Base-by-base conservation (phyloP, 2,888 invertebrate species). In the Chromoteleia sp. region DNA sequence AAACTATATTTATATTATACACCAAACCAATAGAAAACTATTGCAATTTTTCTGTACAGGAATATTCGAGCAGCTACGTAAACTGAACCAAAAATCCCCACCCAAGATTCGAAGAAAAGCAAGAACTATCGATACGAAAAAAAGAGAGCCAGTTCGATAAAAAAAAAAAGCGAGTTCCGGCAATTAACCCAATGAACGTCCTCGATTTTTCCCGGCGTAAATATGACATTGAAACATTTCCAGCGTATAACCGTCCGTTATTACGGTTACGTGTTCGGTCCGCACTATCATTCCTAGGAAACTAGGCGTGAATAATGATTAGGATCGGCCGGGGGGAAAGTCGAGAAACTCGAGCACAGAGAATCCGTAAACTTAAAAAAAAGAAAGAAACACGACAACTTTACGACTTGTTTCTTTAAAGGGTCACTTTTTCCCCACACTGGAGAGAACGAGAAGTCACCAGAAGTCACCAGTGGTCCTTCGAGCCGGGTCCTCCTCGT, bases 241-340 rank as follows among this genome's bases (percentile, higher is more conserved):
- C 30, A 12, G n/a, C 41, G 19, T 10, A 15, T 15, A 33, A 50
- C 6, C 8, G 17, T n/a, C 45, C 50, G 25, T 33, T 1, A 41
- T 59, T 50, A 50, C 52, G 17, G 59, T 76, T 59, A 63, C 48
- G 63, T 56, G 30, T 61, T 30, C 50, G 30, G 52, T 29, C 15
- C 21, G 59, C 78, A 73, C 67, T 73, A 30, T 67, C 15, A 59
- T 71, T 59, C 8, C 12, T 52, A 14, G 50, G 45, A 45, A 65
- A 59, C 52, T 25, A 43, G 52, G 73, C 67, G 59, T 73, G 58
- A 71, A 71, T 71, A 78, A 67, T 79, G 41, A 52, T 75, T 63
- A 63, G n/a, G 36, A 29, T 58, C 56, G 12, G 25, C 21, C 39
- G 14, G 30, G 45, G 54, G 54, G 61, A 63, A 74, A 61, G 68